Conservation (phyloP, 2,797 vertebrate species). For the Heterohyrax brucei region DNA sequence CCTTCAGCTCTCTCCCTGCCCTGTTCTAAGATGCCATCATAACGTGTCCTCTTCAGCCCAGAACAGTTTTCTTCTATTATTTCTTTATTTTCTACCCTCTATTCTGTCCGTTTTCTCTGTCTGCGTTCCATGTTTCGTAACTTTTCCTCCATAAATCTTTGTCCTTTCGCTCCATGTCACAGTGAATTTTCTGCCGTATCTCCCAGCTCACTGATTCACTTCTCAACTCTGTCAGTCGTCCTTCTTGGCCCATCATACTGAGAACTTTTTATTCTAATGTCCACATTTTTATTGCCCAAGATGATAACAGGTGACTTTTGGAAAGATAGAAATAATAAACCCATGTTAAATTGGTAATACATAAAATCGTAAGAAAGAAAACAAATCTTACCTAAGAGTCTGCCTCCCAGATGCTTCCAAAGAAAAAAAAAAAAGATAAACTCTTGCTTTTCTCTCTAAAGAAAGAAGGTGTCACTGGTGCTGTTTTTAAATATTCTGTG, state of each 20-base stretch:
- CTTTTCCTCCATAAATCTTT: background rate
- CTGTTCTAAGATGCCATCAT: background rate
- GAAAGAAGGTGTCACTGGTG: no score
- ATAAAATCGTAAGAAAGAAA: constrained; percentile 30
- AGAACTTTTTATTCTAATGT: constrained; percentile 8
- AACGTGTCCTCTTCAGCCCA: background rate
- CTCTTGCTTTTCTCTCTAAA: background rate
- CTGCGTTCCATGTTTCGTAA: background rate
- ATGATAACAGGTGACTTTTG: background rate
- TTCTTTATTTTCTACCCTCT: background rate
- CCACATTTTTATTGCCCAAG: constrained; percentile 37
- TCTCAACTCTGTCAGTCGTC: background rate
- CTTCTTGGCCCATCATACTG: background rate
- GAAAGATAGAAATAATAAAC: constrained; percentile 15
- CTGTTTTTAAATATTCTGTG: background rate
- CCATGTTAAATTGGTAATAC: background rate
- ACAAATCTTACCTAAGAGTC: background rate
- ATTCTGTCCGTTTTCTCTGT: background rate
- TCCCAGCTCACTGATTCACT: background rate
- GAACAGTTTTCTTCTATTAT: background rate
- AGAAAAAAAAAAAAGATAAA: background rate
- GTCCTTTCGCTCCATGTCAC: background rate
- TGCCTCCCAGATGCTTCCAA: background rate
- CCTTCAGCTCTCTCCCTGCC: background rate
- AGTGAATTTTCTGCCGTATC: background rate